A percentile compares a stretch with the other conserved stretches of the same genome.
Conservation (phyloP, 2,888 invertebrate species). For the Hydriomena furcata region DNA sequence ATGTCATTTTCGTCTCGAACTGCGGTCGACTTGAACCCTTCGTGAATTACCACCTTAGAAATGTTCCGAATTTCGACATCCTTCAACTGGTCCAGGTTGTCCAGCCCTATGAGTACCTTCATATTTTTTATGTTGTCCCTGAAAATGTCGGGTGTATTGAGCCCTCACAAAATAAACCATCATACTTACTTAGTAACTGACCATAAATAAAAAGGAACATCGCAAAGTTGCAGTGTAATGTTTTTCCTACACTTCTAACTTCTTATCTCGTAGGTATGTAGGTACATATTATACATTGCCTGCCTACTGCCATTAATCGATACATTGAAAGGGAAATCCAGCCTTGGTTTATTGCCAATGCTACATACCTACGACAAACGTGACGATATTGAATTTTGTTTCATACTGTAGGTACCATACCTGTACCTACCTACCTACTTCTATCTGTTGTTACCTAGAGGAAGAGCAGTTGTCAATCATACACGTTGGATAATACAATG, state of each 20-base stretch:
- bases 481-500: too few relatives aligned
- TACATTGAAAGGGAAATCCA: conserved; percentile 3
- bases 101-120: conserved; percentile 72
- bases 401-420: not conserved
- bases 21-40: conserved; percentile 74
- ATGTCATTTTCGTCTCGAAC: conserved; percentile 84
- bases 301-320: not conserved
- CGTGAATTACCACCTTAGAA: conserved; percentile 68
- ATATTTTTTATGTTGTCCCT: conserved; percentile 68
- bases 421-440: too few relatives aligned
- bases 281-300: too few relatives aligned
- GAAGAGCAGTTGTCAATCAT: too few relatives aligned
- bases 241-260: too few relatives aligned
- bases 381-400: not conserved
- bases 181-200: too few relatives aligned
- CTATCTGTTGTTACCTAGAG: too few relatives aligned
- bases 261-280: too few relatives aligned
- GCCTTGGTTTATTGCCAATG: conserved; percentile 5
- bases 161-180: too few relatives aligned
- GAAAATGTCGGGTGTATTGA: conserved; percentile 39
- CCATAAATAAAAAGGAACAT: too few relatives aligned
- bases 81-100: conserved; percentile 60
- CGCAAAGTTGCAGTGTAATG: too few relatives aligned
- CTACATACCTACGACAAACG: not conserved
- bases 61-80: conserved; percentile 66